These are phyloP conservation scores for Eciton burchellii DNA, from an alignment of 1,140 invertebrate genomes.

Conservation along the genomic window DNA sequence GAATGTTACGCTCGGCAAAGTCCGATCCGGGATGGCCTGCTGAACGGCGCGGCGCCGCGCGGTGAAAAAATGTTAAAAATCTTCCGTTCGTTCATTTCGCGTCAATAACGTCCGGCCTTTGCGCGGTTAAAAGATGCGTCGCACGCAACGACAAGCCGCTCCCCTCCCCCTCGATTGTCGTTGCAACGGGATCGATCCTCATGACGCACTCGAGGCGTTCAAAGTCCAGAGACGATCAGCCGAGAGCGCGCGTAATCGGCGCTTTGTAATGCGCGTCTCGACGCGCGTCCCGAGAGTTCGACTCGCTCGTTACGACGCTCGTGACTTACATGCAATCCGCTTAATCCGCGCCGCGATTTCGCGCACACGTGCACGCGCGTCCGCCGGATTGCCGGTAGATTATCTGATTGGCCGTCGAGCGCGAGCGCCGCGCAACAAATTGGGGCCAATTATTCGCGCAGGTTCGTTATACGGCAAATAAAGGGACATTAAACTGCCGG, in stretches of 20 bases:
- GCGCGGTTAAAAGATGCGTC: neutral
- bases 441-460: conserved; percentile 29
- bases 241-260: neutral
- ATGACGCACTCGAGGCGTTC: neutral
- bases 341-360: neutral
- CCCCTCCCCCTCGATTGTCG: neutral
- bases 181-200: neutral
- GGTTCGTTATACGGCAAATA: conserved; percentile 40
- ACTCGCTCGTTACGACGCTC: neutral
- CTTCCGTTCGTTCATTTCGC: conserved; percentile 39
- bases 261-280: neutral
- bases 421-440: conserved; percentile 41
- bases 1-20: conserved; percentile 29
- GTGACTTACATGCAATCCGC: conserved; percentile 20
- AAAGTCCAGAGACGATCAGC: neutral
- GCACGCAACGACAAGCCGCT: neutral
- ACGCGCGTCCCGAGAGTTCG: neutral
- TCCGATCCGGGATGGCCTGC: neutral
- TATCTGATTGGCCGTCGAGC: conserved; percentile 29
- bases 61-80: conserved; percentile 33
- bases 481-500: conserved; percentile 56
- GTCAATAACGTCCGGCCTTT: conserved; percentile 23
- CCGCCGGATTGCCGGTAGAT: conserved; percentile 52
- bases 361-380: neutral
- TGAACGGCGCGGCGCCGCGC: neutral